Evolutionary conservation across 2,113 vertebrate species (phyloP).

Genomic region (Scolopax mira): DNA sequence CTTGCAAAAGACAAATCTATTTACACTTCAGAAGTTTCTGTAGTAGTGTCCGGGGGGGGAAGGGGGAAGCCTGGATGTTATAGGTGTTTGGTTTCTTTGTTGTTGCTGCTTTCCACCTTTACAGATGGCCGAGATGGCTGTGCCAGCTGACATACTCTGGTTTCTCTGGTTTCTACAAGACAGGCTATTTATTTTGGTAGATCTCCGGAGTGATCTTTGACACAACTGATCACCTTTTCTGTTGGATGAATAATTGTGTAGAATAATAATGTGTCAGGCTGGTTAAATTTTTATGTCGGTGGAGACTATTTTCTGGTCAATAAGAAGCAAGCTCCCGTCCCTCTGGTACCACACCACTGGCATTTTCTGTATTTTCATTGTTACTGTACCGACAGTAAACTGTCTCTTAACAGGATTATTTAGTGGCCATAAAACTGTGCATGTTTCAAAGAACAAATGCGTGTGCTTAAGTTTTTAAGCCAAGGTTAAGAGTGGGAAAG

Average conservation of each 20-base stretch:
- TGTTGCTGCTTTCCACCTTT: background rate
- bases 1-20: background rate
- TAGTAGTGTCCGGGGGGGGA: background rate
- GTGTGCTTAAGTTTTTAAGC: background rate
- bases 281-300: background rate
- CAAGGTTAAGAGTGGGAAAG: background rate
- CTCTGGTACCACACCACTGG: background rate
- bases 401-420: background rate
- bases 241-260: background rate
- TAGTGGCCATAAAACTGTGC: background rate
- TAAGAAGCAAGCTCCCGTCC: background rate
- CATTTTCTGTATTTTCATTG: background rate
- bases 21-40: background rate
- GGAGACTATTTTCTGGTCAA: background rate
- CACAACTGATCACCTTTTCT: background rate
- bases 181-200: background rate
- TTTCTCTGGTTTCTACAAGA: background rate
- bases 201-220: background rate
- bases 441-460: background rate
- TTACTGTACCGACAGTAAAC: background rate
- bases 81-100: background rate
- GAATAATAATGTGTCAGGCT: background rate
- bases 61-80: background rate
- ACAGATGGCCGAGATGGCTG: rapidly evolving
- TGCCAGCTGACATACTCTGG: no score